Conservation (phyloP, 1,140 invertebrate species). For the Acyrthosiphon pisum region DNA sequence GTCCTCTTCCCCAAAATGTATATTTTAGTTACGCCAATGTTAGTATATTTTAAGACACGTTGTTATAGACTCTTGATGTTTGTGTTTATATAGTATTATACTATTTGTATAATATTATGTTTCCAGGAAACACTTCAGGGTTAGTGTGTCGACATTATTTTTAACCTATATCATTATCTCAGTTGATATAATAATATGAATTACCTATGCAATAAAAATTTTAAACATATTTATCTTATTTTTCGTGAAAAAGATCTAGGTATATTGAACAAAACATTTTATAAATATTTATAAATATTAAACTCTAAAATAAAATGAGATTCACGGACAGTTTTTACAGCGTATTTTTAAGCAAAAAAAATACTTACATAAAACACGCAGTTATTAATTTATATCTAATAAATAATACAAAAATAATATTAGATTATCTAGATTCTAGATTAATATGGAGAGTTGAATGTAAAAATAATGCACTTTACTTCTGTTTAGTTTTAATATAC, state of each 20-base stretch:
- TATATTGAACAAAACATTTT: neutral
- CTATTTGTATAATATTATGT: neutral
- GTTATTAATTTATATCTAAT: neutral
- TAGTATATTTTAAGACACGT: neutral
- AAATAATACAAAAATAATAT: neutral
- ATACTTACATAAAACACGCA: neutral
- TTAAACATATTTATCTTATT: neutral
- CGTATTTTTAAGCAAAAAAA: neutral
- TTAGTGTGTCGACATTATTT: neutral
- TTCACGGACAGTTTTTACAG: too few relatives aligned
- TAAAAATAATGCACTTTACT: neutral
- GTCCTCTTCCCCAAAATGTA: too few relatives aligned
- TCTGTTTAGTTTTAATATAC: neutral
- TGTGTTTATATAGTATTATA: too few relatives aligned
- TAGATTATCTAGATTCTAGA: neutral
- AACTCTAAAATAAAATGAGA: too few relatives aligned
- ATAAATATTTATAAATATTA: too few relatives aligned
- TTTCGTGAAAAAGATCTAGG: neutral
- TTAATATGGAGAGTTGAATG: neutral
- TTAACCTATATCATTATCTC: neutral
- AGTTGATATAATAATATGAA: neutral
- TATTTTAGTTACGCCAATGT: too few relatives aligned
- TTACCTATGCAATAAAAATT: neutral
- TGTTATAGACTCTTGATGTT: too few relatives aligned
- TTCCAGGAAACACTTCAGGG: neutral